phyloP scores from a whole-genome alignment of 2,113 vertebrate genomes.

The Zosterops lateralis region DNA sequence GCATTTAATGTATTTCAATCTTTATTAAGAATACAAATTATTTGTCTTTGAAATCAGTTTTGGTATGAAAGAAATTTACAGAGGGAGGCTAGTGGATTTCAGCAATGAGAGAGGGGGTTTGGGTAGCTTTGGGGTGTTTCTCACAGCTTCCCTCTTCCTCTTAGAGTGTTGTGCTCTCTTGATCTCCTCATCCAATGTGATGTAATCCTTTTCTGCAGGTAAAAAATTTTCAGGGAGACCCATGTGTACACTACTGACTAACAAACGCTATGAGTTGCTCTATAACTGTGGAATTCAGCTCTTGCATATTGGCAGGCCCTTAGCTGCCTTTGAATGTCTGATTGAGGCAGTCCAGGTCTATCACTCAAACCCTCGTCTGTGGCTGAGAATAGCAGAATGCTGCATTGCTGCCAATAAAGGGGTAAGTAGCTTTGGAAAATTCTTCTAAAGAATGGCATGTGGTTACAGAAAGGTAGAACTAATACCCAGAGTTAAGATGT shows the following conservation, averaged over 20 bases:
- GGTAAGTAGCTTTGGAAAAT: constrained; percentile 71
- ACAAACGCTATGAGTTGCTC: constrained; percentile 93
- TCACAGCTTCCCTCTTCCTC: neutral
- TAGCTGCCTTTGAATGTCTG: constrained; percentile 96
- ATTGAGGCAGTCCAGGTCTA: constrained; percentile 98
- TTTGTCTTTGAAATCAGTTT: neutral
- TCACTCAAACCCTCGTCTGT: constrained; percentile 94
- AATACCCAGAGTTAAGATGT: neutral
- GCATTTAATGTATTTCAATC: neutral
- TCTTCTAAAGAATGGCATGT: neutral
- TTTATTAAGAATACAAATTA: neutral
- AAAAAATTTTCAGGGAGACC: constrained; percentile 93
- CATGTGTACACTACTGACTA: constrained; percentile 93
- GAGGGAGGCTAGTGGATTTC: neutral
- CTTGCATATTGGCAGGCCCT: constrained; percentile 89
- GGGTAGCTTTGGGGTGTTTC: neutral
- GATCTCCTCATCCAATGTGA: neutral
- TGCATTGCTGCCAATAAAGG: constrained; percentile 97
- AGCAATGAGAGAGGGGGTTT: neutral
- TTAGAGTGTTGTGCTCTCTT: neutral
- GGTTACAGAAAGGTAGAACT: neutral
- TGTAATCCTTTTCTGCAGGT: constrained; percentile 66
- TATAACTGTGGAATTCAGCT: constrained; percentile 98
- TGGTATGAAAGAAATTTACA: neutral
- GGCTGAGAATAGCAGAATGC: constrained; percentile 94